phyloP scores from a whole-genome alignment of 2,797 vertebrate species.

The Sebastes minor region DNA sequence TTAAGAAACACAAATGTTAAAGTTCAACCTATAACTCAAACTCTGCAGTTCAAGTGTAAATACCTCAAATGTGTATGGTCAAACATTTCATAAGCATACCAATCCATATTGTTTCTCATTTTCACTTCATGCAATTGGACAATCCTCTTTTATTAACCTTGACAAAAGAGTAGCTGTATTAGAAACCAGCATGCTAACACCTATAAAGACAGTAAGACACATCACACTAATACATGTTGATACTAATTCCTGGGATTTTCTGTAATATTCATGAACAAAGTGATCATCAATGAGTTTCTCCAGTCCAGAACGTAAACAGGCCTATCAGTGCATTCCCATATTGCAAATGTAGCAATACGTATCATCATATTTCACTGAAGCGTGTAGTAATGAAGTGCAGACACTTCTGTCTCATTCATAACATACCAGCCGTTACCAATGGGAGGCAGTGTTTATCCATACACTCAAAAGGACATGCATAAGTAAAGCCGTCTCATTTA shows the following conservation, averaged over 20 bases:
- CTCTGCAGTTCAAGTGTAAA: neutral
- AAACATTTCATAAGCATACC: neutral
- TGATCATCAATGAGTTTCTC: neutral
- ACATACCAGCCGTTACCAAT: neutral
- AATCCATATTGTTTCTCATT: neutral
- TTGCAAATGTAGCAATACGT: neutral
- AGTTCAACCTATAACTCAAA: neutral
- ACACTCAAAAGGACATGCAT: neutral
- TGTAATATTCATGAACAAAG: neutral
- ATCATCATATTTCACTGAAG: neutral
- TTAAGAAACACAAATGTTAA: neutral
- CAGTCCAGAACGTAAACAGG: neutral
- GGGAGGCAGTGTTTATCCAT: conserved; percentile 11
- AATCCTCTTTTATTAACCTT: neutral
- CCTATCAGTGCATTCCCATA: neutral
- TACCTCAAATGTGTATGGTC: neutral
- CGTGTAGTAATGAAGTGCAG: neutral
- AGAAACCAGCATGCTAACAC: neutral
- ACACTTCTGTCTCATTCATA: neutral
- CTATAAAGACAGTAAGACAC: neutral
- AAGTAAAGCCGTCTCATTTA: neutral
- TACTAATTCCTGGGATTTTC: neutral
- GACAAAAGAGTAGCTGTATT: neutral
- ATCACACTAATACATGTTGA: neutral
- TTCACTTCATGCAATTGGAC: neutral